phyloP scores from a whole-genome alignment of 2,113 vertebrate species.

The Seriola quinqueradiata region DNA sequence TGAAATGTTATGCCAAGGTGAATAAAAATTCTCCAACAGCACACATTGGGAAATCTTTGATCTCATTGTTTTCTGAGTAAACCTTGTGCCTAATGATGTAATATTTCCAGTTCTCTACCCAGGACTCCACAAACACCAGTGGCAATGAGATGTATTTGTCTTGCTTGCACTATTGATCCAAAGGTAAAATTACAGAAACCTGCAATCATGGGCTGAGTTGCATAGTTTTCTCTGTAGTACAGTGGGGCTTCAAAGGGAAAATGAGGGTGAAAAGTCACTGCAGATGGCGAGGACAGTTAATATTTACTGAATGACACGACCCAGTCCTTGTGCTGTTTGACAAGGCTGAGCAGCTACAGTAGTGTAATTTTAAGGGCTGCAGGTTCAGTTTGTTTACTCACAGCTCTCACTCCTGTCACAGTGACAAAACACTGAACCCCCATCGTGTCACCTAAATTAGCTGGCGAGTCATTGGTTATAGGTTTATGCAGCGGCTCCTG shows the following conservation, averaged over 20 bases:
- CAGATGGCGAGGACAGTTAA: slow-evolving; percentile 38
- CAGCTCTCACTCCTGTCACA: slow-evolving; percentile 49
- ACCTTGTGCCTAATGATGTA: neutral
- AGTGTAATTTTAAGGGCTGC: slow-evolving; percentile 38
- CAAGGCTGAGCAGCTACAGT: slow-evolving; percentile 40
- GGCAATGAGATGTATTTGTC: slow-evolving; percentile 5
- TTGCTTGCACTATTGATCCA: slow-evolving; percentile 22
- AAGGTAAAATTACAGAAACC: neutral
- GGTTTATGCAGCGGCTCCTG: slow-evolving; percentile 19
- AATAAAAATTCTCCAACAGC: slow-evolving; percentile 5
- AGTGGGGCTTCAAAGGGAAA: slow-evolving; percentile 9
- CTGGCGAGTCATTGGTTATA: slow-evolving; percentile 26
- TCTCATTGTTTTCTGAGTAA: slow-evolving; percentile 3
- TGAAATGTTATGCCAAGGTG: slow-evolving; percentile 18
- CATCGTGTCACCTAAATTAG: slow-evolving; percentile 43
- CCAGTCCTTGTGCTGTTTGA: slow-evolving; percentile 26
- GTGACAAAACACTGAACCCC: slow-evolving; percentile 35
- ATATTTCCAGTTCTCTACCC: neutral
- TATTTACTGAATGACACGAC: slow-evolving; percentile 53
- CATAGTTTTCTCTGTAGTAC: no score
- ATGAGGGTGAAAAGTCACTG: neutral
- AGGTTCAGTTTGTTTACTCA: slow-evolving; percentile 44
- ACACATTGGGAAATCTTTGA: neutral
- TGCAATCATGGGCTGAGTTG: slow-evolving; percentile 1
- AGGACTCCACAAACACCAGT: neutral